Conservation (phyloP, 2,888 invertebrate genomes). For the Teinopalpus imperialis region DNA sequence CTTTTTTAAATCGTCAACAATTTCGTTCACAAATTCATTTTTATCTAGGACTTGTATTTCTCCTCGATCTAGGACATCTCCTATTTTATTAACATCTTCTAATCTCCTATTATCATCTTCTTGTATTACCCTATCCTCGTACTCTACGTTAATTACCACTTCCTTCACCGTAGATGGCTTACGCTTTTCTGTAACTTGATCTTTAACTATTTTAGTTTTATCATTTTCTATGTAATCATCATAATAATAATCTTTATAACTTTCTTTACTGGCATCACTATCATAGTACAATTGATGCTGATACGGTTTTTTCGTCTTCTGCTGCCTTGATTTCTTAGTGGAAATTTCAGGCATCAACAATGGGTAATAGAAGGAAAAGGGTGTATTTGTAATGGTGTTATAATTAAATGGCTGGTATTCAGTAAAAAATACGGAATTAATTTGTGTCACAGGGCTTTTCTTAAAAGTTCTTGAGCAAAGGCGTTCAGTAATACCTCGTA, state of each 20-base stretch:
- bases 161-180: slow-evolving; percentile 12
- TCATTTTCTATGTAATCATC: slow-evolving; percentile 10
- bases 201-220: slow-evolving; percentile 9
- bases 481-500: slow-evolving; percentile 20
- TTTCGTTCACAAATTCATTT: slow-evolving; percentile 33
- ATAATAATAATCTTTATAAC: slow-evolving; percentile 12
- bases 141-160: slow-evolving; percentile 22
- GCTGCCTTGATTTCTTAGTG: slow-evolving; percentile 32
- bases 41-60: slow-evolving; percentile 29
- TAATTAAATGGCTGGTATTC: slow-evolving; percentile 45
- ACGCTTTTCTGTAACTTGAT: slow-evolving; percentile 9
- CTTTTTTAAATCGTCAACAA: slow-evolving; percentile 37
- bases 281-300: slow-evolving; percentile 36
- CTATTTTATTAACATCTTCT: slow-evolving; percentile 11
- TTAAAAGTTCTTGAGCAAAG: slow-evolving; percentile 36
- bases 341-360: slow-evolving; percentile 15
- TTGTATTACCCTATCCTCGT: slow-evolving; percentile 20
- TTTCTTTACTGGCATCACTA: slow-evolving; percentile 19
- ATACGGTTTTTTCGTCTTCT: slow-evolving; percentile 39
- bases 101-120: slow-evolving; percentile 27
- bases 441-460: slow-evolving; percentile 24
- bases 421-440: slow-evolving; percentile 40
- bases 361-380: slow-evolving; percentile 19
- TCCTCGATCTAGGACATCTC: slow-evolving; percentile 13
- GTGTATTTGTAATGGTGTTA: slow-evolving; percentile 32